Evolutionary conservation across 2,113 vertebrate species (phyloP), one percentile per base, ranked within the genome.

Genomic region (Erinaceus europaeus): DNA sequence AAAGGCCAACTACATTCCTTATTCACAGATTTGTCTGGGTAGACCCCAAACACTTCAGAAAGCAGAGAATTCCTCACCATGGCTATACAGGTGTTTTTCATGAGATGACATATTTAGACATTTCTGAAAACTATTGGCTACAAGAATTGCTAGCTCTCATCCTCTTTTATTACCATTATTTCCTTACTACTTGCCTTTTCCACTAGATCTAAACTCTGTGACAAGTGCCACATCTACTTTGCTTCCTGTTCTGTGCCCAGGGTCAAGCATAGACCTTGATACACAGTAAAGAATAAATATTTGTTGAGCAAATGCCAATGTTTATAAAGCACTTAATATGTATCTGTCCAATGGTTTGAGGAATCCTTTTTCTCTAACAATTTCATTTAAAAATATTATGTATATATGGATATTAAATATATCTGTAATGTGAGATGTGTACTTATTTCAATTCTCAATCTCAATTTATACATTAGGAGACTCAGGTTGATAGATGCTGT

Each of bases 11-110:
- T 67, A 86, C 86, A 25, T 91, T 67, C 65, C 84, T 90, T 64
- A 87, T 86, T 86, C 76, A 83, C 25, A 36, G 52, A 69, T 86
- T 72, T 92, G 77, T 92, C 86, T 91, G 53, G 38, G 48, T 65
- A 93, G 88, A 91, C n/a, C 79, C 50, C 50, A 93, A 95, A 93
- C 77, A 83, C 86, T 93, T 86, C 62, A 88, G 88, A 92, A 59
- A 91, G 81, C 68, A 74, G 86, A 84, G 57, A 84, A 81, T 84
- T 90, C 50, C 73, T 81, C 91, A 77, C 75, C 68, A 62, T 86
- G 77, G 57, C 68, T 90, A 78, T 72, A 88, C 59, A 93, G 89
- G 68, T 91, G 38, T 93, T 93, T 90, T 91, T 76, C 53, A 40
- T 80, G 64, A 86, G 52, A 88, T 91, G 90, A 77, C 90, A 91